A percentile compares a stretch with the other conserved stretches of the same genome.
phyloP scores from a whole-genome alignment of 2,888 invertebrate species.

The Epirrhoe alternata region DNA sequence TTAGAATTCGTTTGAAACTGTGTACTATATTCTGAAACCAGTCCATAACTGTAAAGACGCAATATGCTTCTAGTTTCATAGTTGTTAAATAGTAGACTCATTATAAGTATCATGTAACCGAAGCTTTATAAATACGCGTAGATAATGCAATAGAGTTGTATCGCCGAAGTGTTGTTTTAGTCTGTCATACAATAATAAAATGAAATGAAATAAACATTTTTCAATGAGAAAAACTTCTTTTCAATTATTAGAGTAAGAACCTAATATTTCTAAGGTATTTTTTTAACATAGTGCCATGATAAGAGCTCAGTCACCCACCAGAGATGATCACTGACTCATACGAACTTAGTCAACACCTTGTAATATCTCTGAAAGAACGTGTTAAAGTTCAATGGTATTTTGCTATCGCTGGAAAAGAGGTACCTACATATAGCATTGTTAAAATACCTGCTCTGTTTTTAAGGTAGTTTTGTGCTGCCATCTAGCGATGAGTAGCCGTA shows the following conservation, averaged over 20 bases:
- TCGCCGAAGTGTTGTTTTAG: slow-evolving; percentile 72
- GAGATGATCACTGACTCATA: too few relatives aligned
- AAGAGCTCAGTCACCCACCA: too few relatives aligned
- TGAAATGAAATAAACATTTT: slow-evolving; percentile 69
- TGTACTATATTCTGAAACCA: slow-evolving; percentile 16
- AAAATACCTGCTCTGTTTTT: too few relatives aligned
- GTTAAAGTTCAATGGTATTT: too few relatives aligned
- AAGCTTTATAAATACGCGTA: slow-evolving; percentile 73
- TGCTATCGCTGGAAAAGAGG: too few relatives aligned
- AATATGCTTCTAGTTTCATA: slow-evolving; percentile 40
- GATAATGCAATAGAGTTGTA: slow-evolving; percentile 65
- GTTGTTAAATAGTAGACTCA: slow-evolving; percentile 32
- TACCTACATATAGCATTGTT: too few relatives aligned
- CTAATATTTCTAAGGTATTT: too few relatives aligned
- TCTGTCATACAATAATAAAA: slow-evolving; percentile 65
- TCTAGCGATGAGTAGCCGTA: slow-evolving; percentile 47
- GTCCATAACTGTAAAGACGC: slow-evolving; percentile 21
- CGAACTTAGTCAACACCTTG: too few relatives aligned
- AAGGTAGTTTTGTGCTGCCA: slow-evolving; percentile 32
- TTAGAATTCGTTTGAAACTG: neutral
- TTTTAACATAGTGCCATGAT: too few relatives aligned
- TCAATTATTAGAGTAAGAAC: neutral
- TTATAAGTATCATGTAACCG: slow-evolving; percentile 47
- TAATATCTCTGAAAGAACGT: too few relatives aligned
- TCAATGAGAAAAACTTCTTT: slow-evolving; percentile 48